Conservation (phyloP, 2,113 vertebrate species). For the Amia ocellicauda region DNA sequence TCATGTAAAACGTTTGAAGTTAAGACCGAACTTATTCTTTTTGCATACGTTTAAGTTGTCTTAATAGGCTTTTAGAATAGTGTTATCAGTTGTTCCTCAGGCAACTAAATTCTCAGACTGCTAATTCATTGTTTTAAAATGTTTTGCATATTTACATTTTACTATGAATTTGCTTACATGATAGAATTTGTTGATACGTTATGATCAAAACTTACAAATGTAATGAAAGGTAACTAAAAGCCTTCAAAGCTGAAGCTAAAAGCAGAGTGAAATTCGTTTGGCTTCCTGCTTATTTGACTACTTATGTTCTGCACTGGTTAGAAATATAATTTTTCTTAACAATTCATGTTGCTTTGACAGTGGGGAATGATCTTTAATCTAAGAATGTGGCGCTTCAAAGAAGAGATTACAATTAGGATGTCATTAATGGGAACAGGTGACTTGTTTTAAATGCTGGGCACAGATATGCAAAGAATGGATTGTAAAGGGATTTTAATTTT, state of each 20-base stretch:
- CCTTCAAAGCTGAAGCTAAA: background rate
- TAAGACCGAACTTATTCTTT: conserved; percentile 32
- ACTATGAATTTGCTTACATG: background rate
- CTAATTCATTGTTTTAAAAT: conserved; percentile 9
- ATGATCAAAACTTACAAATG: conserved; percentile 17
- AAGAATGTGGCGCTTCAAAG: background rate
- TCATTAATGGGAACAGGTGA: background rate
- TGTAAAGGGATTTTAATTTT: background rate
- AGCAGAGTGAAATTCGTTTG: conserved; percentile 20
- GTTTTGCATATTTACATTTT: conserved; percentile 13
- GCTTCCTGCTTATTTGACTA: conserved; percentile 32
- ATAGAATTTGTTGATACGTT: conserved; percentile 9
- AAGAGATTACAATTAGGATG: background rate
- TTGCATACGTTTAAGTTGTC: conserved; percentile 30
- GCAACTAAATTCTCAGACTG: background rate
- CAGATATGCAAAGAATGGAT: background rate
- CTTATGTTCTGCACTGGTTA: conserved; percentile 30
- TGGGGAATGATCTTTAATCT: conserved; percentile 3
- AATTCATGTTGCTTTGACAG: conserved; percentile 3
- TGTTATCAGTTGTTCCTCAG: conserved; percentile 12
- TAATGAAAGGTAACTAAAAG: conserved; percentile 21
- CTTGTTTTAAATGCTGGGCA: background rate
- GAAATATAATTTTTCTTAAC: conserved; percentile 5
- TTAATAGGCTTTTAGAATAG: conserved; percentile 32
- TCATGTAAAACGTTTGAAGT: conserved; percentile 23